Evolutionary conservation across 1,140 invertebrate genomes (phyloP).

Genomic region (Gonioctena quinquepunctata): DNA sequence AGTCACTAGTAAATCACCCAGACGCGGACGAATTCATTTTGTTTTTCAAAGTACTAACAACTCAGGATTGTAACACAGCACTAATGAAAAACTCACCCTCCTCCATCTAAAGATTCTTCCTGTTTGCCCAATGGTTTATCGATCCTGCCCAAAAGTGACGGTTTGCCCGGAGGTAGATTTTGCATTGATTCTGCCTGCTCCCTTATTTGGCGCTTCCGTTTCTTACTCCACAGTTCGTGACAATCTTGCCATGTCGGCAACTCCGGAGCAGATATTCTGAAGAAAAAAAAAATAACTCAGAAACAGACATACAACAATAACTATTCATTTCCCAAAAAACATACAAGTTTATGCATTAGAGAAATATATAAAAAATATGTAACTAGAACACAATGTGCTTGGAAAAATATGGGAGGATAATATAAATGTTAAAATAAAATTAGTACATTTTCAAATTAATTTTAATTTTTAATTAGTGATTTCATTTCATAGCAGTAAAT

Average conservation of each 20-base stretch:
- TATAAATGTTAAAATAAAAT: too few relatives aligned
- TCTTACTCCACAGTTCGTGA: constrained; percentile 99
- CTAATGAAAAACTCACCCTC: constrained; percentile 59
- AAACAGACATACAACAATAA: too few relatives aligned
- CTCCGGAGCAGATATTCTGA: constrained; percentile 79
- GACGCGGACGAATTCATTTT: background rate
- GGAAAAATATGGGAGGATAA: too few relatives aligned
- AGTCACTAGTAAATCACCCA: background rate
- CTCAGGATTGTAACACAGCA: constrained; percentile 30
- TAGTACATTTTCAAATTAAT: too few relatives aligned
- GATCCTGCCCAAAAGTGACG: constrained; percentile 42
- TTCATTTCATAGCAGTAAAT: too few relatives aligned
- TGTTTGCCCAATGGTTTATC: constrained; percentile 54
- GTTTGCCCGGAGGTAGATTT: constrained; percentile 55
- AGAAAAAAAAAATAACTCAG: background rate
- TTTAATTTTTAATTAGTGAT: too few relatives aligned
- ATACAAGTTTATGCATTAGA: too few relatives aligned
- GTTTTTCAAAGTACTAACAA: constrained; percentile 22
- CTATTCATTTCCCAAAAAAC: too few relatives aligned
- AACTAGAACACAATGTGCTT: too few relatives aligned
- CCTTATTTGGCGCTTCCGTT: constrained; percentile 76
- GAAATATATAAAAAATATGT: too few relatives aligned
- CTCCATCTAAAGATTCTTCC: constrained; percentile 60
- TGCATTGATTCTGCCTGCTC: constrained; percentile 72
- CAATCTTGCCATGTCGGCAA: constrained; percentile 97